Evolutionary conservation across 64 coral and sea anemone genomes (phyloP).

Genomic region (Actinia tenebrosa): DNA sequence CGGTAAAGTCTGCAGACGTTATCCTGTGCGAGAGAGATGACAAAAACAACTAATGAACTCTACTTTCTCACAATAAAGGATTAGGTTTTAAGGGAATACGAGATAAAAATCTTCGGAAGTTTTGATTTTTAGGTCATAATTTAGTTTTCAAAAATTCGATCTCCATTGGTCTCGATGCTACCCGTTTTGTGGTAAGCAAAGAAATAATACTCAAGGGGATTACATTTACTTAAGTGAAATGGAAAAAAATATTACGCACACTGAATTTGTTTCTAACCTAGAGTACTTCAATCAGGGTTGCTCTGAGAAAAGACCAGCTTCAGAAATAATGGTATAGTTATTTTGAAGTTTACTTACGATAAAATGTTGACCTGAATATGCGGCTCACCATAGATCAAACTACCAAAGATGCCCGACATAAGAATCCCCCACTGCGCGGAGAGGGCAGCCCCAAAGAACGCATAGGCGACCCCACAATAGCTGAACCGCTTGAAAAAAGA

Average conservation of each 20-base stretch:
- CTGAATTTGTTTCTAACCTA: neutral
- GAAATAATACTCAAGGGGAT: too few relatives aligned
- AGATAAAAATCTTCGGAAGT: too few relatives aligned
- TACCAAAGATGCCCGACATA: constrained; percentile 5
- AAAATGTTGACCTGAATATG: constrained; percentile 30
- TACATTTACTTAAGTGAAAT: too few relatives aligned
- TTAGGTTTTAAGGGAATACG: too few relatives aligned
- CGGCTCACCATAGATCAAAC: constrained; percentile 14
- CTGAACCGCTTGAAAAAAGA: constrained; percentile 55
- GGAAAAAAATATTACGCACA: neutral
- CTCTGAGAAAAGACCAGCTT: neutral
- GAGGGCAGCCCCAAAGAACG: constrained; percentile 17
- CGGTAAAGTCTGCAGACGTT: constrained; percentile 8
- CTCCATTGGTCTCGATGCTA: neutral
- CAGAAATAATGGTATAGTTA: neutral
- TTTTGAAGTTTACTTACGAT: constrained; percentile 15
- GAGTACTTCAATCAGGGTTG: too few relatives aligned
- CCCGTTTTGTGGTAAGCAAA: too few relatives aligned
- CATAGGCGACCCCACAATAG: constrained; percentile 18
- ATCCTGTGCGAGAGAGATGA: neutral
- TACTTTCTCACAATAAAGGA: neutral
- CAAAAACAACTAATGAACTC: neutral
- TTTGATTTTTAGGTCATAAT: too few relatives aligned
- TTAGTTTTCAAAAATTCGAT: too few relatives aligned
- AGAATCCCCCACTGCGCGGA: constrained; percentile 32